Percentiles rank a stretch among this genome's conserved stretches.
These are phyloP conservation scores for Zaprionus tsacasi DNA, from an alignment of 1,140 invertebrate species.

Conservation along the genomic window DNA sequence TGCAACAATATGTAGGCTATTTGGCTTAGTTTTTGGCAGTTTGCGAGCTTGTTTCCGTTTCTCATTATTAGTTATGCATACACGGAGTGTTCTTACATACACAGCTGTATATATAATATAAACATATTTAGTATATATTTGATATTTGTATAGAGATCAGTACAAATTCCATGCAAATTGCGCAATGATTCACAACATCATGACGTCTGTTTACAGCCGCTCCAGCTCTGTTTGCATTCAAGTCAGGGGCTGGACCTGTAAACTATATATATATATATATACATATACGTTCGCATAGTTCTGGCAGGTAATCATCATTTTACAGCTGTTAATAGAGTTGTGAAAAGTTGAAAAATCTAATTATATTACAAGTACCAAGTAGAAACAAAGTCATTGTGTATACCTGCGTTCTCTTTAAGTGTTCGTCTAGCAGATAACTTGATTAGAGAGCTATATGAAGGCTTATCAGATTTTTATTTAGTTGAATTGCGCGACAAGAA, in stretches of 20 bases:
- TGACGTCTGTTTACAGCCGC: constrained; percentile 22
- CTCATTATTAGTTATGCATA: constrained; percentile 2
- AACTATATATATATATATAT: neutral
- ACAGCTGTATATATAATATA: neutral
- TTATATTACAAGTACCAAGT: neutral
- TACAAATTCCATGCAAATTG: neutral
- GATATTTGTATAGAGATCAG: constrained; percentile 12
- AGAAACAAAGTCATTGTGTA: neutral
- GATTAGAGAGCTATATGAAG: neutral
- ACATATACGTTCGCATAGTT: neutral
- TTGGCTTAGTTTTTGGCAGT: constrained; percentile 30
- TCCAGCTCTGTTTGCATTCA: constrained; percentile 1
- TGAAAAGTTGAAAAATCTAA: neutral
- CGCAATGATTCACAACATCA: constrained; percentile 17
- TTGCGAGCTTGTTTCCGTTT: constrained; percentile 27
- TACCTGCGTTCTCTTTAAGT: neutral
- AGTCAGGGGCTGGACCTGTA: constrained; percentile 13
- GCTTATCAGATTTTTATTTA: neutral
- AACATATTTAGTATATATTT: neutral
- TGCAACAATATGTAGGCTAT: constrained; percentile 13
- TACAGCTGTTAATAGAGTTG: neutral
- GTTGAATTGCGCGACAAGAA: neutral
- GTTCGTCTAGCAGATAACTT: neutral
- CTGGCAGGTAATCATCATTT: neutral
- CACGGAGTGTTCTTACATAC: neutral